Evolutionary conservation across 2,797 vertebrate genomes (phyloP).

Genomic region (Chaetodon trifasciatus): DNA sequence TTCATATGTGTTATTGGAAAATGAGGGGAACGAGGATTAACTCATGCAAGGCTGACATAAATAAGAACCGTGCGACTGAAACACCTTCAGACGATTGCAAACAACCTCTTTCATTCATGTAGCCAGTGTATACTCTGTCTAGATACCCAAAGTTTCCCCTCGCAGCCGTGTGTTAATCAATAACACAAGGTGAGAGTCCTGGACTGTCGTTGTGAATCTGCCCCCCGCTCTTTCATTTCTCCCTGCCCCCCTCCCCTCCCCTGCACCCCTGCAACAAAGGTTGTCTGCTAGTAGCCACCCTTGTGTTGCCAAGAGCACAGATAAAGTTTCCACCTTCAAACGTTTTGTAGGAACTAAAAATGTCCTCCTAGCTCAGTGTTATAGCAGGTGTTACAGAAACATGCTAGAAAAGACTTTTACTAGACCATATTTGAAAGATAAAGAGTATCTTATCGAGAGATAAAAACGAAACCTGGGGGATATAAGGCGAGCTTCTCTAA

Average conservation of each 20-base stretch:
- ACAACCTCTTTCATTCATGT: slow-evolving; percentile 38
- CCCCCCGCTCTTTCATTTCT: slow-evolving; percentile 69
- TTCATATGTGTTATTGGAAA: slow-evolving; percentile 18
- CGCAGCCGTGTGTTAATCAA: slow-evolving; percentile 40
- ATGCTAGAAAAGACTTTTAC: slow-evolving; percentile 91
- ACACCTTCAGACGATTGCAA: slow-evolving; percentile 30
- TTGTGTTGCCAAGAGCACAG: slow-evolving; percentile 77
- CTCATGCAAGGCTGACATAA: slow-evolving; percentile 10
- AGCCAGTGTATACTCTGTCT: slow-evolving; percentile 41
- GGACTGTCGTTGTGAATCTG: slow-evolving; percentile 71
- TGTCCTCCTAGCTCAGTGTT: slow-evolving; percentile 95
- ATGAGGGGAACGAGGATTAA: slow-evolving; percentile 24
- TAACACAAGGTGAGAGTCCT: slow-evolving; percentile 53
- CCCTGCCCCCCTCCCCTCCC: slow-evolving; percentile 43
- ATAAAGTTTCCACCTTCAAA: slow-evolving; percentile 93
- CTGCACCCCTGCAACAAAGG: slow-evolving; percentile 70
- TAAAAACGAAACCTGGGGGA: slow-evolving; percentile 93
- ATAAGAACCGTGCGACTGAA: slow-evolving; percentile 20
- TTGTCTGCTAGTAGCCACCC: slow-evolving; percentile 57
- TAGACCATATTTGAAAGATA: slow-evolving; percentile 90
- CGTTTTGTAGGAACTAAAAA: slow-evolving; percentile 86
- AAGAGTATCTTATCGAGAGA: slow-evolving; percentile 92
- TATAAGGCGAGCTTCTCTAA: slow-evolving; percentile 99
- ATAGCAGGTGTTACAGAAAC: slow-evolving; percentile 90
- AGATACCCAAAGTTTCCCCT: slow-evolving; percentile 53